Percentiles rank a stretch among this genome's conserved stretches.
phyloP scores from a whole-genome alignment of 2,113 vertebrate genomes.

The Cettia cetti region DNA sequence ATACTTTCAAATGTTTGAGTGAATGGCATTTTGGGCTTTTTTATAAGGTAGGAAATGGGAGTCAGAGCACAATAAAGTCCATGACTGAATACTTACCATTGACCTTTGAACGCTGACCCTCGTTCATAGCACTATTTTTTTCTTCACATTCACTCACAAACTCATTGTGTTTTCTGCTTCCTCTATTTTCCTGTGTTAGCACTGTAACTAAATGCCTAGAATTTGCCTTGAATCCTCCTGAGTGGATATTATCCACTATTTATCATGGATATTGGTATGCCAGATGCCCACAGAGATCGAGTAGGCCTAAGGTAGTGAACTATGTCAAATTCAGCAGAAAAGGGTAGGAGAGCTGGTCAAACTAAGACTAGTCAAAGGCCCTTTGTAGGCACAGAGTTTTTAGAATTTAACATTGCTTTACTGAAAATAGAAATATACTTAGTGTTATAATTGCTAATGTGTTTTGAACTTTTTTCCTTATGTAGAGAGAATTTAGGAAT shows the following conservation, averaged over 20 bases:
- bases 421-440: neutral
- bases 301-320: neutral
- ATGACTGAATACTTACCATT: neutral
- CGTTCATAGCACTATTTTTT: neutral
- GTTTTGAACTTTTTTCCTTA: neutral
- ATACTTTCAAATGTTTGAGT: neutral
- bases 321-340: neutral
- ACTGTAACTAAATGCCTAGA: neutral
- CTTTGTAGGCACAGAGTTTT: neutral
- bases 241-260: neutral
- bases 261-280: neutral
- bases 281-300: neutral
- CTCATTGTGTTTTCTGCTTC: neutral
- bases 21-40: neutral
- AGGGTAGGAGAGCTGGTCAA: neutral
- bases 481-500: neutral
- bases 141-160: neutral
- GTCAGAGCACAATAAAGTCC: neutral
- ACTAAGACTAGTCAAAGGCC: neutral
- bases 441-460: neutral
- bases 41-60: neutral
- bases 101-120: neutral
- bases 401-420: neutral
- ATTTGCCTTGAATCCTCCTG: neutral
- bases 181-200: neutral